Conservation (phyloP, 2,113 vertebrate genomes). For the Butorides virescens region DNA sequence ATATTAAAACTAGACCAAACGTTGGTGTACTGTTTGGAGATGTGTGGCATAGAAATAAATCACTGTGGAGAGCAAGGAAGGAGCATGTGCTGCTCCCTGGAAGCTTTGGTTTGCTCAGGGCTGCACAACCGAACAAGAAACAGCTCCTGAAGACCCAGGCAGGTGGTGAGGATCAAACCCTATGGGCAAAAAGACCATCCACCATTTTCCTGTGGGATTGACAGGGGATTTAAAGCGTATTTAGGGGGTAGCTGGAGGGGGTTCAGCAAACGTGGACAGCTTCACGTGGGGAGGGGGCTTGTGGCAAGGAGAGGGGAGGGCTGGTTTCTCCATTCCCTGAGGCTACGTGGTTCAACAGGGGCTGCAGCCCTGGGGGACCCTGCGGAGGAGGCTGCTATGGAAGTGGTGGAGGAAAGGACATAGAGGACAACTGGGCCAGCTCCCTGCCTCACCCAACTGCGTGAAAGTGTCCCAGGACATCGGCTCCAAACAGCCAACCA, state of each 20-base stretch:
- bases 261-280: not conserved
- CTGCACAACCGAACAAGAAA: not conserved
- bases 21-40: not conserved
- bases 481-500: not conserved
- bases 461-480: not conserved
- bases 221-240: not conserved
- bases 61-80: not conserved
- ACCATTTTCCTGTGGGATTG: not conserved
- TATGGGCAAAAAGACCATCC: not conserved
- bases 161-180: not conserved
- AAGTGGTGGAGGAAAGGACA: not conserved
- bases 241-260: not conserved
- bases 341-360: not conserved
- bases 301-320: not conserved
- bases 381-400: not conserved
- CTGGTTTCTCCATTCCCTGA: not conserved
- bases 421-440: not conserved
- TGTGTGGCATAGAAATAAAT: conserved; percentile 10
- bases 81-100: not conserved
- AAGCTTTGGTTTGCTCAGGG: not conserved
- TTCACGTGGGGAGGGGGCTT: not conserved
- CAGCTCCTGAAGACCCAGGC: not conserved
- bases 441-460: fast-evolving
- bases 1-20: not conserved
- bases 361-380: not conserved